Conservation (phyloP, 2,888 invertebrate species). For the Pseudeuparius sepicola region DNA sequence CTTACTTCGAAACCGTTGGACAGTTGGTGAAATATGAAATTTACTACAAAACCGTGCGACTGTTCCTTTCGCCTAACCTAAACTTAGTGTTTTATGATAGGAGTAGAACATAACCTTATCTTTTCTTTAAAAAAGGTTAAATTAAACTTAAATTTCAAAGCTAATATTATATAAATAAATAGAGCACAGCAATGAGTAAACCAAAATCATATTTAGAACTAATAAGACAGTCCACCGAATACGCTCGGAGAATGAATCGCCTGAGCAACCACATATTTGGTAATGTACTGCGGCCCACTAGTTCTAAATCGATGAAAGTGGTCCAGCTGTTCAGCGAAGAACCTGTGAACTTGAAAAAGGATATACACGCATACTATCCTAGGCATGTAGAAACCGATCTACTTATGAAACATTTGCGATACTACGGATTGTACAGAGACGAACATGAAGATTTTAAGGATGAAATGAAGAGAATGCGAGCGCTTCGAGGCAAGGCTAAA, state of each 20-base stretch:
- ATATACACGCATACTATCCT: constrained; percentile 77
- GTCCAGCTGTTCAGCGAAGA: constrained; percentile 66
- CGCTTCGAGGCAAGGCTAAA: constrained; percentile 65
- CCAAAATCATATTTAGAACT: constrained; percentile 65
- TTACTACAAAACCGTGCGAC: too few relatives aligned
- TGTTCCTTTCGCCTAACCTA: too few relatives aligned
- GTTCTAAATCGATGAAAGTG: constrained; percentile 65
- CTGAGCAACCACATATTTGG: constrained; percentile 83
- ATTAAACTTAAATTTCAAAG: too few relatives aligned
- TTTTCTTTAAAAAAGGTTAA: too few relatives aligned
- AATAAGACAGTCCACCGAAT: constrained; percentile 61
- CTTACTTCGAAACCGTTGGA: too few relatives aligned
- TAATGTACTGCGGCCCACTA: constrained; percentile 71
- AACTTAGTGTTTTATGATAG: too few relatives aligned
- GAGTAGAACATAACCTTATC: too few relatives aligned
- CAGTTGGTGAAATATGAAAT: too few relatives aligned
- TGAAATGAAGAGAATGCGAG: constrained; percentile 69
- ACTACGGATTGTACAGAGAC: constrained; percentile 74
- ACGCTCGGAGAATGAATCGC: constrained; percentile 75
- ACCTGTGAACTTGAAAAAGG: constrained; percentile 62
- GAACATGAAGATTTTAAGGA: constrained; percentile 86
- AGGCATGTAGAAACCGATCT: constrained; percentile 65
- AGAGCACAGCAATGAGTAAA: constrained; percentile 42
- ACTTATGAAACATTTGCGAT: constrained; percentile 61
- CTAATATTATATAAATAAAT: constrained; percentile 9